Evolutionary conservation across 1,140 invertebrate genomes (phyloP).

Genomic region (Formica selysi): DNA sequence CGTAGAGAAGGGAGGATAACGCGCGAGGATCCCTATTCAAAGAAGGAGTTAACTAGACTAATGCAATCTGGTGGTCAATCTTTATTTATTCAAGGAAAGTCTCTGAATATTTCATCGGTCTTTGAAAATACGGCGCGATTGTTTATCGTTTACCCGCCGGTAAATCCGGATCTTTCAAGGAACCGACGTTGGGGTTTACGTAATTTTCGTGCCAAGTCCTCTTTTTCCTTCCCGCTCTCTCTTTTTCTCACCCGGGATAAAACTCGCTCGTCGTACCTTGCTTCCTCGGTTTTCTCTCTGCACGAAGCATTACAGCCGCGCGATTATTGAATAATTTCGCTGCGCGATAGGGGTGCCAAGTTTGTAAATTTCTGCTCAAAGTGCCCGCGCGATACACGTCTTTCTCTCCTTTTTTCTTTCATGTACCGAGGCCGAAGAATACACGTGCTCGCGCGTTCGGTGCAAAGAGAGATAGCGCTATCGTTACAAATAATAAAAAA

Average conservation of each 20-base stretch:
- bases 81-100: conserved; percentile 26
- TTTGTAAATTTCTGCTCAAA: conserved; percentile 12
- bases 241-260: neutral
- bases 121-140: neutral
- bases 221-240: neutral
- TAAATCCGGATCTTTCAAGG: conserved; percentile 8
- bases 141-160: conserved; percentile 3
- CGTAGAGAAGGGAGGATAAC: neutral
- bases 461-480: neutral
- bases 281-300: neutral
- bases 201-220: conserved; percentile 14
- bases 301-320: neutral
- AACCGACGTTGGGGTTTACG: neutral
- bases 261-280: neutral
- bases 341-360: neutral
- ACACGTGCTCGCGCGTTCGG: neutral
- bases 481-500: conserved; percentile 1
- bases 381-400: neutral
- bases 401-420: neutral
- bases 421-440: neutral
- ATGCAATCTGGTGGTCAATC: conserved; percentile 38
- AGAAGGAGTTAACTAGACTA: conserved; percentile 39
- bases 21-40: neutral
- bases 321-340: conserved; percentile 42
- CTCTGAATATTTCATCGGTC: conserved; percentile 36